phyloP scores from a whole-genome alignment of 2,888 invertebrate species.

The Vanessa cardui region DNA sequence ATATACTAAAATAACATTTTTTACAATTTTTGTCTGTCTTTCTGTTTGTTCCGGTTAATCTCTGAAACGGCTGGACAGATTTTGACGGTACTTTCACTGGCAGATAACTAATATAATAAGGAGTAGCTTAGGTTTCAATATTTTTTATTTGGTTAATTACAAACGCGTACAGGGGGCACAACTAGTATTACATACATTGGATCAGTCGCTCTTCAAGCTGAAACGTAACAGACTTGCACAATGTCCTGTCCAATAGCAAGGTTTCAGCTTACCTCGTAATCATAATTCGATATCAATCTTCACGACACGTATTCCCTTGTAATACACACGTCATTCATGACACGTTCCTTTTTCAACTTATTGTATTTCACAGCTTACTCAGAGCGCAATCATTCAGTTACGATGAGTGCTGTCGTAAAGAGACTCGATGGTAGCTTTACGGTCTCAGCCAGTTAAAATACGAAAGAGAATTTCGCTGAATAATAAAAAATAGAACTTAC shows the following conservation, averaged over 20 bases:
- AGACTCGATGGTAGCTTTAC: conserved; percentile 71
- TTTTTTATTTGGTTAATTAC: too few species aligned
- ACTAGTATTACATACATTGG: too few species aligned
- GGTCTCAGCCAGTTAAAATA: conserved; percentile 52
- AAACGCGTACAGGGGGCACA: too few species aligned
- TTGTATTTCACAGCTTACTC: conserved; percentile 61
- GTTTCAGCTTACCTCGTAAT: conserved; percentile 4
- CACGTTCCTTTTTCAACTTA: conserved; percentile 56
- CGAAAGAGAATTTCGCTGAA: conserved; percentile 59
- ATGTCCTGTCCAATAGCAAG: neutral
- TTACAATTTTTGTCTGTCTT: too few species aligned
- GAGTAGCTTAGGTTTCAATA: too few species aligned
- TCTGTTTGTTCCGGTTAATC: too few species aligned
- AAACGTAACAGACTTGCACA: too few species aligned
- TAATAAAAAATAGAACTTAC: conserved; percentile 50
- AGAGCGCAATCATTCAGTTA: conserved; percentile 65
- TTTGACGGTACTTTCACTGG: too few species aligned
- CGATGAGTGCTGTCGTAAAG: conserved; percentile 69
- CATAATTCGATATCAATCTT: conserved; percentile 15
- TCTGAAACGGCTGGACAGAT: too few species aligned
- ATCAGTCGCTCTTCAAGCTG: too few species aligned
- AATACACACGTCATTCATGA: conserved; percentile 43
- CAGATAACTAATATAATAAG: too few species aligned
- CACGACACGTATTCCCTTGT: conserved; percentile 47
- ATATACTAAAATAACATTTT: too few species aligned